phyloP scores from a whole-genome alignment of 2,113 vertebrate genomes.

The Scomber scombrus region DNA sequence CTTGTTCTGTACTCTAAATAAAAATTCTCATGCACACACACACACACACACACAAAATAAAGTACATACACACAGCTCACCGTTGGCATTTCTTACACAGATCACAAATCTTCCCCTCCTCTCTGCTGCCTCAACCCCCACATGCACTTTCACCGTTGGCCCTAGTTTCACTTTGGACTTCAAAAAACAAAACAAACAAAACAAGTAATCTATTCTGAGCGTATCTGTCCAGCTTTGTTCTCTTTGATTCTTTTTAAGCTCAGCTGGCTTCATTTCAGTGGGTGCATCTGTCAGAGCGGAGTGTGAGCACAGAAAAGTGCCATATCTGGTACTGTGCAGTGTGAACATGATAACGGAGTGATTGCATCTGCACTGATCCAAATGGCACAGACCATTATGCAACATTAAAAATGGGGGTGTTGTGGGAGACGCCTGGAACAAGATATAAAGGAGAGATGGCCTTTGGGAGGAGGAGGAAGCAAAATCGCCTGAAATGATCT shows the following conservation, averaged over 20 bases:
- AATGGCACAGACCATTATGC: conserved; percentile 57
- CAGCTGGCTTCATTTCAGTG: conserved; percentile 35
- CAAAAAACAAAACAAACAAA: conserved; percentile 40
- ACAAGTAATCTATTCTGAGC: conserved; percentile 46
- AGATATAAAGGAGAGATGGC: conserved; percentile 12
- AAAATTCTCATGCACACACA: background rate
- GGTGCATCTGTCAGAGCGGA: conserved; percentile 40
- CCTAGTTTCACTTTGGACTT: background rate
- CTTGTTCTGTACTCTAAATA: background rate
- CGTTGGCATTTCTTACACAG: background rate
- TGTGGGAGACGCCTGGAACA: conserved; percentile 15
- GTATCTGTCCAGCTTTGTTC: conserved; percentile 55
- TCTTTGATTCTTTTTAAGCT: conserved; percentile 44
- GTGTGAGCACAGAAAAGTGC: conserved; percentile 29
- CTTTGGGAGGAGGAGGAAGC: conserved; percentile 34
- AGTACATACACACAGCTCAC: background rate
- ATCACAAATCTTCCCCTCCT: conserved; percentile 7
- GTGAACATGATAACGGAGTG: conserved; percentile 50
- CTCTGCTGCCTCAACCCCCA: background rate
- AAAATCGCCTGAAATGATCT: conserved; percentile 29
- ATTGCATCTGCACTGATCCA: conserved; percentile 60
- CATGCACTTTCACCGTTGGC: background rate
- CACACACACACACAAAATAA: background rate
- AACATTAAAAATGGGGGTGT: conserved; percentile 33
- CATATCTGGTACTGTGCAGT: conserved; percentile 19